phyloP scores from a whole-genome alignment of 2,797 vertebrate genomes.

The Parauchenoglanis ngamensis region DNA sequence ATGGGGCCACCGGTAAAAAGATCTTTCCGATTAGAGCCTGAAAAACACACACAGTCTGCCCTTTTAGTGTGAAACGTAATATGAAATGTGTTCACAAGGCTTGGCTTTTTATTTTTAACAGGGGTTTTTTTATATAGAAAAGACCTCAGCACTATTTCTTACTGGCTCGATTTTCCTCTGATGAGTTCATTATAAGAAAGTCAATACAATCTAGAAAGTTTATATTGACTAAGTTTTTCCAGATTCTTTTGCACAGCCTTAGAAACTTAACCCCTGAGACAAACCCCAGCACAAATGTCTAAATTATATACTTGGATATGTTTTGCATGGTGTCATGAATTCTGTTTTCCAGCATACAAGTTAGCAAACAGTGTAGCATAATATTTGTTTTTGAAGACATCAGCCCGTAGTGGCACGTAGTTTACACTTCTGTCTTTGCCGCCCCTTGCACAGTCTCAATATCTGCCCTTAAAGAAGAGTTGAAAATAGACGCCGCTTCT shows the following conservation, averaged over 20 bases:
- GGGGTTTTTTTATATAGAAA: constrained; percentile 44
- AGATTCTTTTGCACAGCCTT: not conserved
- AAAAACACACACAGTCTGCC: constrained; percentile 49
- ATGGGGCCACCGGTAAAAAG: constrained; percentile 52
- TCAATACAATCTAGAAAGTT: constrained; percentile 42
- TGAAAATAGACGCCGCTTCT: constrained; percentile 50
- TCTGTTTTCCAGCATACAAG: constrained; percentile 13
- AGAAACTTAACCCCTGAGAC: not conserved
- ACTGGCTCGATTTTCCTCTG: constrained; percentile 37
- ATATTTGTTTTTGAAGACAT: constrained; percentile 15
- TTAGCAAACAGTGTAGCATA: not conserved
- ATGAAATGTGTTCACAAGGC: constrained; percentile 43
- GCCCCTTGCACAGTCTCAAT: not conserved
- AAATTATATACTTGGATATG: not conserved
- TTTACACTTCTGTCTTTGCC: not conserved
- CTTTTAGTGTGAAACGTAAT: constrained; percentile 51
- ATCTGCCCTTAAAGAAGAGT: constrained; percentile 3
- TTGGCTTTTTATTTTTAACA: constrained; percentile 33
- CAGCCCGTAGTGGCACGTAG: not conserved
- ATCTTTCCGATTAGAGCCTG: constrained; percentile 57
- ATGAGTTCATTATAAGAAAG: constrained; percentile 49
- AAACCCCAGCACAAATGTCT: not conserved
- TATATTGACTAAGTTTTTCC: constrained; percentile 26
- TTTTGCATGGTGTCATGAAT: not conserved
- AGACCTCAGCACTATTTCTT: constrained; percentile 35